Evolutionary conservation across 2,797 vertebrate species (phyloP), one percentile per base, ranked within the genome.

Genomic region (Pempheris klunzingeri): DNA sequence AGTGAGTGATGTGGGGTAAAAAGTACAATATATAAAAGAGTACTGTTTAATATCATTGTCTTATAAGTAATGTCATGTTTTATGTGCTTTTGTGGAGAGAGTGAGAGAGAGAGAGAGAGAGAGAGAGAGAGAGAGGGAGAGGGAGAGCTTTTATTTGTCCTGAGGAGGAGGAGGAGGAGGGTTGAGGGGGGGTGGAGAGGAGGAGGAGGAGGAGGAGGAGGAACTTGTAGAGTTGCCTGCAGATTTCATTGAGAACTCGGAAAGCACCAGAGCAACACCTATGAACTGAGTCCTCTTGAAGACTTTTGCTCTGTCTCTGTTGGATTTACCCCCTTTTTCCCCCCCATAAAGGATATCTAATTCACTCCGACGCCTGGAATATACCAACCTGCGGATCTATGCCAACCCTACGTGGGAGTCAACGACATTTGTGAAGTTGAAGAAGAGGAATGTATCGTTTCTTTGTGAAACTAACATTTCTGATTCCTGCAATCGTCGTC

Each of bases 361-460:
- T 91, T 84, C 38, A 47, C 76, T 59, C 4, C 65, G 46, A 59
- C 89, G 72, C 57, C 81, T 91, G 89, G 88, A 89, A 81, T 74
- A 74, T 34, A 88, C 71, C 76, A 13, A 52, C 75, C 71, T 62
- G 86, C 63, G 94, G 92, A 94, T 95, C 94, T 95, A 96, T 96
- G 95, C 93, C 41, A 92, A 91, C 90, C 91, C 88, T 81, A 87
- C 81, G 91, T 62, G 92, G 92, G 91, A 92, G 72, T 95, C 89
- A 78, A 85, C 78, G 80, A 67, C 87, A 80, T 91, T 74, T 93
- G 90, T 95, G 88, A 94, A 94, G 92, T 70, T 91, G 94, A 95
- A 93, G 87, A 94, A 92, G 92, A 96, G 95, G 95, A 94, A 96
- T 96, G 95, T 92, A 93, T 95, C 94, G 93, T 95, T 94, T 95